Evolutionary conservation across 2,888 invertebrate species (phyloP), one percentile per base, ranked within the genome.

Genomic region (Agrotis segetum): DNA sequence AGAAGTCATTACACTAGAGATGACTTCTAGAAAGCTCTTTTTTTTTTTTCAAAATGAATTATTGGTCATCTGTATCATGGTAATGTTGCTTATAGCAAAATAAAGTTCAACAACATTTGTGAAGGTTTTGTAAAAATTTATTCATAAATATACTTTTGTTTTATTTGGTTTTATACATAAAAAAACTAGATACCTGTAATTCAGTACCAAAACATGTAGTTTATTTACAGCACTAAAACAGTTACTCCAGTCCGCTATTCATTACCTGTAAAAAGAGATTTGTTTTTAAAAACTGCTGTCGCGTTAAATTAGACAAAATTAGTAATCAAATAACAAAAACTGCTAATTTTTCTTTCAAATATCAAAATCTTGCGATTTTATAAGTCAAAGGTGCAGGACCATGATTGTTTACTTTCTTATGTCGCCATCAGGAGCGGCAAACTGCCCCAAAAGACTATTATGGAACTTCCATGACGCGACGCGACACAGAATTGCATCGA

Each of bases 121-220:
- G 68, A 69, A 63, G 71, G 61, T 74, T 74, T 79, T 82, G 63
- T 79, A 74, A 82, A 78, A 50, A 66, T 70, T 79, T 82, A 82
- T 80, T 79, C 70, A 73, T 69, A 56, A 72, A 84, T 66, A 81
- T 72, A 59, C 65, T 74, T 71, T 71, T 80, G 68, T 71, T 80
- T 81, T 70, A 71, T 74, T 67, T 73, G 59, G 66, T 62, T 58
- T 34, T 56, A 11, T 40, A 74, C 21, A 34, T 17, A 62, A 52
- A 34, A 44, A 14, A 71, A 49, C 66, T n/a, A 44, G 1, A 11
- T 29, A 60, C 13, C n/a, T 21, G 13, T 29, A 47, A 16, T 1
- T 56, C 46, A 24, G 16, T 14, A 70, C 11, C 21, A 47, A 50
- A 60, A 24, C 21, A 44, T 34, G 24, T 49, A 50, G 40, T 55